Evolutionary conservation across 2,888 invertebrate genomes (phyloP).

Genomic region (Leptothorax acervorum): DNA sequence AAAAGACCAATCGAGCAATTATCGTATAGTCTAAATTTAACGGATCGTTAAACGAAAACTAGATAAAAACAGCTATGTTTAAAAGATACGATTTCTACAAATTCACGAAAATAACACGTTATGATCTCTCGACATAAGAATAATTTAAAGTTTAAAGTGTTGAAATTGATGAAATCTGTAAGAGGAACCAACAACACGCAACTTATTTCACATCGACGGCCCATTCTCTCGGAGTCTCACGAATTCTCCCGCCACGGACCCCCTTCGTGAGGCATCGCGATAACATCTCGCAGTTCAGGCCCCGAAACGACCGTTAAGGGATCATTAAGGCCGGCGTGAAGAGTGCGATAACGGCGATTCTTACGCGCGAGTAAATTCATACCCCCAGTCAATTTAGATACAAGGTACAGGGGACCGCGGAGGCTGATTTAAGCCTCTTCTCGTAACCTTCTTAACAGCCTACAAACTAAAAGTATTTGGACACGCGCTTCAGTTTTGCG

Average conservation of each 20-base stretch:
- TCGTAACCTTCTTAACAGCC: conserved; percentile 23
- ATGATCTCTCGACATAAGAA: not conserved
- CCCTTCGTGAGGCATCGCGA: conserved; percentile 53
- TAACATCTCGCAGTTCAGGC: conserved; percentile 50
- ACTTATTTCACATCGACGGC: conserved; percentile 48
- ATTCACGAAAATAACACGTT: not conserved
- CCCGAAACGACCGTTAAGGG: conserved; percentile 67
- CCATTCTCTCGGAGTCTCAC: conserved; percentile 44
- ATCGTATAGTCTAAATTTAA: not conserved
- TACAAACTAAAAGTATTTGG: conserved; percentile 19
- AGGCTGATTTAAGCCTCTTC: conserved; percentile 60
- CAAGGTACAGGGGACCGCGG: conserved; percentile 58
- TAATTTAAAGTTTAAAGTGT: not conserved
- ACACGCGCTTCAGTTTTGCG: conserved; percentile 19
- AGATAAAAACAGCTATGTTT: not conserved
- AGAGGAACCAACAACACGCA: conserved; percentile 32
- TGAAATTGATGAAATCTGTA: conserved; percentile 33
- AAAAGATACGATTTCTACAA: not conserved
- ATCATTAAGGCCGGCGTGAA: conserved; percentile 75
- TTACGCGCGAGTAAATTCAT: conserved; percentile 76
- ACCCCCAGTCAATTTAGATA: conserved; percentile 77
- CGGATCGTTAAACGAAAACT: not conserved
- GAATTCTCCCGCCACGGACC: conserved; percentile 33
- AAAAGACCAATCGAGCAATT: not conserved
- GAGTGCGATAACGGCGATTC: conserved; percentile 73